A percentile compares a stretch with the other conserved stretches of the same genome.
Evolutionary conservation across 2,888 invertebrate genomes (phyloP).

Genomic region (Papilio protenor): DNA sequence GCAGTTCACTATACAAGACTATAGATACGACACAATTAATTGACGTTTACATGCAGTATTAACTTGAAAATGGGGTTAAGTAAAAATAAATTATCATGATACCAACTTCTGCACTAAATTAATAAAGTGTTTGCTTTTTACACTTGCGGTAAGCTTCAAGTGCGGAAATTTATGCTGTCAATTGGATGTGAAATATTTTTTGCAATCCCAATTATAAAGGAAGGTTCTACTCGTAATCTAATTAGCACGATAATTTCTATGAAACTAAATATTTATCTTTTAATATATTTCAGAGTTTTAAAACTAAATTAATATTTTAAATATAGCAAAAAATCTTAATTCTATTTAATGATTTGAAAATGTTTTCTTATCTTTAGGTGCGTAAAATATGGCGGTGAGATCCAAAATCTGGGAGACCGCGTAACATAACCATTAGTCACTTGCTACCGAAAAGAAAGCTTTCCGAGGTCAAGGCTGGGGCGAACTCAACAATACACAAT

Average conservation of each 20-base stretch:
- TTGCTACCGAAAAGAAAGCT: conserved; percentile 1
- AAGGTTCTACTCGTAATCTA: background rate
- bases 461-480: conserved; percentile 6
- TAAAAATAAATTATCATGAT: background rate
- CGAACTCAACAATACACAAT: conserved; percentile 5
- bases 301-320: no score
- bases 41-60: background rate
- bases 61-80: background rate
- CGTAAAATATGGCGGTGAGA: background rate
- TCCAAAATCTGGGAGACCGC: background rate
- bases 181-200: background rate
- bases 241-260: background rate
- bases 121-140: background rate
- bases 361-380: background rate
- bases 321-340: background rate
- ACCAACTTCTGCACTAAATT: background rate
- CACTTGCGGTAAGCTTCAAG: background rate
- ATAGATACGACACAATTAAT: background rate
- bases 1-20: background rate
- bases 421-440: conserved; percentile 8
- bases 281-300: no score
- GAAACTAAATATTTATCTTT: background rate
- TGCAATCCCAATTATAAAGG: background rate
- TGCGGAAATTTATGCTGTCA: background rate
- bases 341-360: background rate